Percentiles rank a stretch among this genome's conserved stretches.
Conservation (phyloP, 2,888 invertebrate genomes). For the Colostygia pectinataria region DNA sequence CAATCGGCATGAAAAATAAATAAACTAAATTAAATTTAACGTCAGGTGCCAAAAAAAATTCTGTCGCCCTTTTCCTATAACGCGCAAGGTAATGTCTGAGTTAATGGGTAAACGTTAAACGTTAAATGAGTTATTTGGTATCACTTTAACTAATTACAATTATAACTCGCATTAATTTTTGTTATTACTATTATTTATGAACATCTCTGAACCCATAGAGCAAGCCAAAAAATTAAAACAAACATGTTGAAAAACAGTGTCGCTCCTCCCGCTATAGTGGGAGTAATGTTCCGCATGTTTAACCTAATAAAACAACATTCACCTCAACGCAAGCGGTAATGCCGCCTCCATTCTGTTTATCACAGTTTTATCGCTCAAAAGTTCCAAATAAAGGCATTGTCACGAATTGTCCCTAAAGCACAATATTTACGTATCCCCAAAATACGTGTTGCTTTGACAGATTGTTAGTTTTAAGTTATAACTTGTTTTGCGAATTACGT, state of each 20-base stretch:
- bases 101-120: no score
- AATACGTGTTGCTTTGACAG: slow-evolving; percentile 33
- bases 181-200: no score
- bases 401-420: slow-evolving; percentile 18
- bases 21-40: no score
- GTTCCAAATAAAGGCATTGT: slow-evolving; percentile 27
- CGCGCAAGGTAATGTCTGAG: no score
- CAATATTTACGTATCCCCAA: slow-evolving; percentile 24
- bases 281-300: slow-evolving; percentile 18
- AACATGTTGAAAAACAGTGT: slow-evolving; percentile 13
- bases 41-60: no score
- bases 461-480: slow-evolving; percentile 39
- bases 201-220: no score
- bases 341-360: slow-evolving; percentile 24
- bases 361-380: slow-evolving; percentile 26
- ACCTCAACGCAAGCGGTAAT: slow-evolving; percentile 24
- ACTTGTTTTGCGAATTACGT: slow-evolving; percentile 53
- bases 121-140: no score
- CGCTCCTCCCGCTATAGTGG: slow-evolving; percentile 9
- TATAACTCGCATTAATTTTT: no score
- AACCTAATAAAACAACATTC: slow-evolving; percentile 25
- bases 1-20: no score
- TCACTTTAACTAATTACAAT: no score
- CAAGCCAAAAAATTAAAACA: slow-evolving; percentile 6
- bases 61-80: no score